A percentile compares a stretch with the other conserved stretches of the same genome.
Conservation (phyloP, 2,113 vertebrate species). For the Ursus arctos region DNA sequence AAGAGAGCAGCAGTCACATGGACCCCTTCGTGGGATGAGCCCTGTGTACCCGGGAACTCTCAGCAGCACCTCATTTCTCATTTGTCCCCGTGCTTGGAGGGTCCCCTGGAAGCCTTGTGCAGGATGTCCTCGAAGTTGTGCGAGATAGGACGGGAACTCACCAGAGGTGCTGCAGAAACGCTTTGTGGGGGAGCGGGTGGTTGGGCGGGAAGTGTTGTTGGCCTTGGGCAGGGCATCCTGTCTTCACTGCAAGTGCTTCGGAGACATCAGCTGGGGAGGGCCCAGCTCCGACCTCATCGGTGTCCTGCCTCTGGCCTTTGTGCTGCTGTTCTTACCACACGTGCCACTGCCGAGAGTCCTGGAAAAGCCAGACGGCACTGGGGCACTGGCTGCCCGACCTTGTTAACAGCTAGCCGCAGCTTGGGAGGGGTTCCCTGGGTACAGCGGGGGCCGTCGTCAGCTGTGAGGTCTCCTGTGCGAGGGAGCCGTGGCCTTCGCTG, state of each 20-base stretch:
- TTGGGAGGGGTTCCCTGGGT: accelerated
- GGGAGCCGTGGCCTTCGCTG: background rate
- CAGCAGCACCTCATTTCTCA: background rate
- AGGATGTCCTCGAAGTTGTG: background rate
- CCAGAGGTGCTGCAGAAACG: accelerated
- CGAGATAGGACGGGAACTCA: background rate
- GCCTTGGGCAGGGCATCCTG: background rate
- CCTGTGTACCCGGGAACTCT: background rate
- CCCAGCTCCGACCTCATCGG: background rate
- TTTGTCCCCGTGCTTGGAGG: background rate
- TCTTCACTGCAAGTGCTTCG: background rate
- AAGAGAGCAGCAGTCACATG: background rate
- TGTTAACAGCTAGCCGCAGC: accelerated
- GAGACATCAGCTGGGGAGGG: accelerated
- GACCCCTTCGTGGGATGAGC: background rate
- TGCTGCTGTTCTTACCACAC: background rate
- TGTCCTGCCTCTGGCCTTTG: accelerated
- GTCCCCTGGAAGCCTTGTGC: background rate
- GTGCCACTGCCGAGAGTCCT: background rate
- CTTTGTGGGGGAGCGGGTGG: background rate
- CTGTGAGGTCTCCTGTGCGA: accelerated
- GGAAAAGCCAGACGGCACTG: background rate
- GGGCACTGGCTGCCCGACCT: background rate
- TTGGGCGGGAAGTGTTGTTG: background rate
- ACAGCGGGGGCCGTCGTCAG: background rate